Base-by-base conservation (phyloP, 2,113 vertebrate genomes). In the Vidua chalybeata region DNA sequence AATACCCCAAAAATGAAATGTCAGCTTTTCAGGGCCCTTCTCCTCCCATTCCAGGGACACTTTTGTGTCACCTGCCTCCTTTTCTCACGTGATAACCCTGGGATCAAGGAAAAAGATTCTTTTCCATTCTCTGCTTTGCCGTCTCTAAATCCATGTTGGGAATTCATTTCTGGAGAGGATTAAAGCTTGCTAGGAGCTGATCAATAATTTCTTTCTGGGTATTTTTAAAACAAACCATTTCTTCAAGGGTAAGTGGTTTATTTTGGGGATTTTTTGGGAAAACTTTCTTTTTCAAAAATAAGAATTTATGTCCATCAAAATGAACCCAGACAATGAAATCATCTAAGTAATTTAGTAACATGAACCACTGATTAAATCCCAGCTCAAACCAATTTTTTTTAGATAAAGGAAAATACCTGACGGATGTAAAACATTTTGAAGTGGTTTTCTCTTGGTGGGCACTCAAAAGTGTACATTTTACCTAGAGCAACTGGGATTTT, bases 1-100 rank as follows among this genome's bases (percentile, higher is more conserved):
- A 91, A 72, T 33, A 35, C 31, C 71, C 73, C 45, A 31, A 37
- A 96, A 95, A 28, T 66, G 33, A 19, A 39, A 49, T 12, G 62
- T 86, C 80, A 97, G 93, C 84, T 66, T 83, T 96, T 93, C 89
- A 51, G 41, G 39, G 63, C 46, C 18, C 13, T 49, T 66, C 58
- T 90, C 26, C n/a, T 46, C 51, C 43, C 0, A 0, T 13, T 4
- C 58, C 10, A 17, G 13, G 66, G 62, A 58, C n/a, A 8, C 3
- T 2, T 49, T 22, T 7, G 24, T 48, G 62, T 41, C 23, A 15
- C 46, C 28, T 68, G 73, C 26, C 80, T 64, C 62, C 4, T 48
- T 61, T 82, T 79, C 78, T 73, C 93, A 52, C 15, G 2, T 13
- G 85, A 84, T 96, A 93, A 95, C 71, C 80, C 8, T 1, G 7